Base-by-base conservation (phyloP, 2,113 vertebrate genomes). In the Diphyllodes magnificus region DNA sequence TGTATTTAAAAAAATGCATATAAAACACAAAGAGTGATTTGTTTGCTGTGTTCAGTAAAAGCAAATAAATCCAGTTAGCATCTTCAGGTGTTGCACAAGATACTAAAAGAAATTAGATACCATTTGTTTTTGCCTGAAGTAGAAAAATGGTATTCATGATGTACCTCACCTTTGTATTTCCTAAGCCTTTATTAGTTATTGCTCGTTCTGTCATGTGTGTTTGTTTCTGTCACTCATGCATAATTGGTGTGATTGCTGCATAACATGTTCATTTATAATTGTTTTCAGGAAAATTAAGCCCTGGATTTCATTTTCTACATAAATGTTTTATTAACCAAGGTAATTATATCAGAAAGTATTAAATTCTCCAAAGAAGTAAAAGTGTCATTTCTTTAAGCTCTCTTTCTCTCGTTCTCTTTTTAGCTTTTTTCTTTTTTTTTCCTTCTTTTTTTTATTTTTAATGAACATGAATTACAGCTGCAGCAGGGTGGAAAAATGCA, bases 1-100 rank as follows among this genome's bases (percentile, higher is more conserved):
- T 31, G 0, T 39, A 69, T 59, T 80, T 1, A 1, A 4, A 71
- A 44, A 1, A 3, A 59, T 2, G 9, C 3, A 5, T 44, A 40
- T n/a, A 35, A 75, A 84, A 18, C 11, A 40, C n/a, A 78, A 66
- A 44, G 16, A 40, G 27, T 42, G 9, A 24, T 61, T 37, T 63
- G 5, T 77, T 88, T 85, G 6, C 16, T 31, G 2, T 45, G 31
- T 72, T 27, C 14, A 37, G 10, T 44, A 20, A 25, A 75, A 68
- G 11, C 13, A 76, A 57, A 69, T 53, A 69, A 85, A 92, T 79
- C 20, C 31, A 40, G 11, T 13, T 77, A 40, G 19, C 31, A 23
- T 81, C 22, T 60, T 40, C 68, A 4, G 6, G 5, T 49, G 15
- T 75, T 79, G 37, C 35, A 42, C 19, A 68, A 60, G 7, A 20